These are phyloP conservation scores for Drosophila meridiana DNA, from an alignment of 2,888 invertebrate genomes.

Conservation along the genomic window DNA sequence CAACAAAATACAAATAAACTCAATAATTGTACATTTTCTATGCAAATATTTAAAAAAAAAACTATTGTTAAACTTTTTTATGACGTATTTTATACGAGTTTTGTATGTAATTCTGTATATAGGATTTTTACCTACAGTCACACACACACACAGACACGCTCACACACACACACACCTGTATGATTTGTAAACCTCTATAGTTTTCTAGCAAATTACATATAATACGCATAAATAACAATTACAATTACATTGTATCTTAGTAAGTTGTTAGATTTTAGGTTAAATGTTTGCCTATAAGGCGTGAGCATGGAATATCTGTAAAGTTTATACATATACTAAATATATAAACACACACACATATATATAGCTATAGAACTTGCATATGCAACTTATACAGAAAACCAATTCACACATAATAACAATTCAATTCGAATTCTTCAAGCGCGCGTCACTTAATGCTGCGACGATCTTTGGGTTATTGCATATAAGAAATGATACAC, in stretches of 20 bases:
- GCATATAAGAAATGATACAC: conserved; percentile 17
- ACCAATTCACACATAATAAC: conserved; percentile 23
- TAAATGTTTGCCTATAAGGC: conserved; percentile 64
- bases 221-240: conserved; percentile 39
- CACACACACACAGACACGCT: conserved; percentile 9
- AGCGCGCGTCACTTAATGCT: conserved; percentile 19
- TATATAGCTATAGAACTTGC: conserved; percentile 38
- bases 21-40: conserved; percentile 73
- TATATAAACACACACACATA: conserved; percentile 46
- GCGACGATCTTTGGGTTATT: conserved; percentile 19
- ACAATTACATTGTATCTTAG: conserved; percentile 43
- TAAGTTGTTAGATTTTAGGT: conserved; percentile 67
- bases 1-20: conserved; percentile 30
- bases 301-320: conserved; percentile 63
- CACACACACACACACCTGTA: conserved; percentile 26
- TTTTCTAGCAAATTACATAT: conserved; percentile 56
- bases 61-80: conserved; percentile 70
- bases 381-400: conserved; percentile 36
- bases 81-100: conserved; percentile 68
- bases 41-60: conserved; percentile 13
- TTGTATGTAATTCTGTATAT: conserved; percentile 67
- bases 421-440: conserved; percentile 45
- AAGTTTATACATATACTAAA: conserved; percentile 57
- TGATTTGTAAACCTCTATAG: conserved; percentile 49
- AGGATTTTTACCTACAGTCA: conserved; percentile 63